Conservation (phyloP, 2,888 invertebrate genomes). For the Ypsolopha sequella region DNA sequence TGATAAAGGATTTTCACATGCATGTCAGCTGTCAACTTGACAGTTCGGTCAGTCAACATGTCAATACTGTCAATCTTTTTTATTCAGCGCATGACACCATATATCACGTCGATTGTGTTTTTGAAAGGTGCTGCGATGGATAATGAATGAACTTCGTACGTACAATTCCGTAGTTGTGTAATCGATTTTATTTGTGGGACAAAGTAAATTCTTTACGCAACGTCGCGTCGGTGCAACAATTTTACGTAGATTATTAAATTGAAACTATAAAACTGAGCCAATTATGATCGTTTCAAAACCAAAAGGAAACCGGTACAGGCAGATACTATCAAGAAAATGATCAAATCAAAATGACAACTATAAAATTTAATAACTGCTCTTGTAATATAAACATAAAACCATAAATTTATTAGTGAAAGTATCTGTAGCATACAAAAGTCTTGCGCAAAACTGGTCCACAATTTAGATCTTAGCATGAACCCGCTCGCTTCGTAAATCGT, state of each 20-base stretch:
- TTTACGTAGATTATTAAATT: background rate
- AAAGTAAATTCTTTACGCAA: too few species aligned
- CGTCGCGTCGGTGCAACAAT: too few species aligned
- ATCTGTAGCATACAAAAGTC: background rate
- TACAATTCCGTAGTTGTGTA: too few species aligned
- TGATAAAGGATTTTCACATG: background rate
- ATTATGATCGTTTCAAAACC: background rate
- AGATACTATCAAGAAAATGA: background rate
- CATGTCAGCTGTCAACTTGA: background rate
- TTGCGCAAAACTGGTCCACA: conserved; percentile 6
- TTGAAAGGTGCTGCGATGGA: too few species aligned
- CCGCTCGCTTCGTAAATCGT: background rate
- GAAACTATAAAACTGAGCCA: background rate
- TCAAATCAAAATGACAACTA: background rate
- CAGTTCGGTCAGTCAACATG: conserved; percentile 27
- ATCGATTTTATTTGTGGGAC: too few species aligned
- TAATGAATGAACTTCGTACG: too few species aligned
- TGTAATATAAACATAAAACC: background rate
- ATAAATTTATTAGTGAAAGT: background rate
- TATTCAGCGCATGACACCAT: background rate
- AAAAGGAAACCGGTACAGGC: background rate
- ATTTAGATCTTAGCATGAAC: background rate
- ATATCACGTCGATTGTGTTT: background rate
- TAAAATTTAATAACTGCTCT: background rate
- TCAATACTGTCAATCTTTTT: conserved; percentile 12